Evolutionary conservation across 2,888 invertebrate species (phyloP).

Genomic region (Ennomos fuscantarius): DNA sequence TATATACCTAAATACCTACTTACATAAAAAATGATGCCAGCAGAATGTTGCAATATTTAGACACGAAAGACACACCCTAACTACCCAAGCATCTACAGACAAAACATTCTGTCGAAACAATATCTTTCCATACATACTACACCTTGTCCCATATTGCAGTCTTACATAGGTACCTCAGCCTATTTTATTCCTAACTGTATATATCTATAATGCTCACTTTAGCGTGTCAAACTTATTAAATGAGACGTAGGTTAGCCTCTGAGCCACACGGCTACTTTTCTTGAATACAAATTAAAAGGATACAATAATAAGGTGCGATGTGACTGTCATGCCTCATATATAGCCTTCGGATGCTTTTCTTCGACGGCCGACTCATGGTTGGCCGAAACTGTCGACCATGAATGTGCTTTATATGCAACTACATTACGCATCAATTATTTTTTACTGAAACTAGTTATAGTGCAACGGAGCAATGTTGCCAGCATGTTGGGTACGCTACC

Average conservation of each 20-base stretch:
- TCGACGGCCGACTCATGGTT: conserved; percentile 16
- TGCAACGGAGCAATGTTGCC: too few species aligned
- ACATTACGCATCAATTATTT: too few species aligned
- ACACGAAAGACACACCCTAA: too few species aligned
- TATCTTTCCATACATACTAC: conserved; percentile 7
- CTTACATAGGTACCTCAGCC: too few species aligned
- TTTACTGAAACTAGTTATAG: too few species aligned
- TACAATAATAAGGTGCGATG: conserved; percentile 52
- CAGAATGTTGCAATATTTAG: too few species aligned
- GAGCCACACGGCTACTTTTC: conserved; percentile 44
- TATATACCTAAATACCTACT: too few species aligned
- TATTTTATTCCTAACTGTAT: not conserved
- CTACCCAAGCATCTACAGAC: too few species aligned
- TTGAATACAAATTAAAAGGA: conserved; percentile 63
- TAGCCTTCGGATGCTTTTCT: conserved; percentile 46
- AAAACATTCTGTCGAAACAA: conserved; percentile 17
- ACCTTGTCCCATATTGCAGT: conserved; percentile 2
- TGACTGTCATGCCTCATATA: conserved; percentile 48
- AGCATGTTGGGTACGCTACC: too few species aligned
- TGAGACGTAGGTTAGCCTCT: conserved; percentile 27
- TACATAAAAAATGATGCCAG: too few species aligned
- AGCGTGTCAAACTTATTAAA: conserved; percentile 1
- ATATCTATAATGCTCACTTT: conserved; percentile 10
- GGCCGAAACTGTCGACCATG: conserved; percentile 19
- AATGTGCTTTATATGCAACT: too few species aligned